Percentiles rank a stretch among this genome's conserved stretches.
Conservation (phyloP, 2,888 invertebrate genomes). For the Piscicola geometra region DNA sequence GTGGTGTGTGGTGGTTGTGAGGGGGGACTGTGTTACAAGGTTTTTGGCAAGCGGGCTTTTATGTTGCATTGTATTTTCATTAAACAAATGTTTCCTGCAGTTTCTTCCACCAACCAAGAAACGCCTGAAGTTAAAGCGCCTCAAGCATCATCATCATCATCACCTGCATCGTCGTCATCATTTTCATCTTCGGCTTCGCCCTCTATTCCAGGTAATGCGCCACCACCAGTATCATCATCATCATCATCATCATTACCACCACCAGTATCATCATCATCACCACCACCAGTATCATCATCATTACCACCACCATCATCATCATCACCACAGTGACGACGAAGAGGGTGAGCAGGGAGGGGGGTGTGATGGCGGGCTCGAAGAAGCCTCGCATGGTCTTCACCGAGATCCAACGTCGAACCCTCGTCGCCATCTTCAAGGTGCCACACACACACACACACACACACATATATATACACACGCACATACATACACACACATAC, state of each 20-base stretch:
- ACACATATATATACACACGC: too few species aligned
- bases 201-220: not conserved
- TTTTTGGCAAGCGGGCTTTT: too few species aligned
- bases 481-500: not conserved
- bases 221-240: too few species aligned
- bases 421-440: conserved; percentile 98
- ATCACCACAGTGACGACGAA: not conserved
- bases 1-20: not conserved
- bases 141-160: not conserved
- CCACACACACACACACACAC: not conserved
- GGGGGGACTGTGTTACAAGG: not conserved
- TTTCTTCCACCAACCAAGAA: conserved; percentile 13
- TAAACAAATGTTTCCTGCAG: not conserved
- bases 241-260: not conserved
- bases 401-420: conserved; percentile 97
- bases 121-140: not conserved
- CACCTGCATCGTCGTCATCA: not conserved
- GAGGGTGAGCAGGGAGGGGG: not conserved
- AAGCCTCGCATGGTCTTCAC: conserved; percentile 99
- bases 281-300: not conserved
- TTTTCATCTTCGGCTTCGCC: not conserved
- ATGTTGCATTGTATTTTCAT: not conserved
- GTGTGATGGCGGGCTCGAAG: conserved; percentile 61
- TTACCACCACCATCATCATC: not conserved
- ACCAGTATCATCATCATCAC: not conserved